Evolutionary conservation across 1,140 invertebrate genomes (phyloP), one percentile per base, ranked within the genome.

Genomic region (Tetramorium alpestre): DNA sequence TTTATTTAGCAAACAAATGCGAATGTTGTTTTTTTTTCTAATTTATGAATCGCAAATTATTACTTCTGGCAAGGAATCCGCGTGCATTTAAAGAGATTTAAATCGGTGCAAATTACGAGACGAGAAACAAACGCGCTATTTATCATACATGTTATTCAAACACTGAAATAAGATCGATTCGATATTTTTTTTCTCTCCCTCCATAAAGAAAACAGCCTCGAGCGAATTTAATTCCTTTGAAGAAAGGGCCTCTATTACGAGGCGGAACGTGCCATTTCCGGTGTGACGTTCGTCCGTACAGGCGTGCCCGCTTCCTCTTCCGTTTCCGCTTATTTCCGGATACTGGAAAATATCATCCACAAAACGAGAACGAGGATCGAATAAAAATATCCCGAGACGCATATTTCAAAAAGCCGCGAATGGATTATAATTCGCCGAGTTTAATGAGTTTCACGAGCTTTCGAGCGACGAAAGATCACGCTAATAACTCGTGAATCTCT

Each of bases 281-380:
- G 51, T 49, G 22, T 28, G 64, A 76, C 64, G 62, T 41, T 28
- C 54, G 49, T 64, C 16, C n/a, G 85, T 56, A 22, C 64, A 82
- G 92, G 92, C 87, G 91, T 92, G 92, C 90, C 92, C 80, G 70
- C 85, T 87, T 94, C 92, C 93, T 92, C 70, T 94, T 93, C 92
- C 93, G 91, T 85, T 93, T 90, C 89, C 86, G 56, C 87, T 89
- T 90, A 94, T 93, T 94, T 94, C 93, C 92, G 92, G 88, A 93
- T 93, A 93, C 90, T 88, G 58, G 51, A 85, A 58, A 88, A 70
- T 58, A 62, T 86, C 56, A 16, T 18, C 33, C 51, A 28, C 49
- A 69, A 64, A 47, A 84, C 33, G 56, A 84, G 49, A 75, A 62
- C 69, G 69, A 54, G 75, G 51, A 84, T 84, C 11, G 54, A 73